Base-by-base conservation (phyloP, 2,797 vertebrate genomes). In the Arnoldichthys spilopterus region DNA sequence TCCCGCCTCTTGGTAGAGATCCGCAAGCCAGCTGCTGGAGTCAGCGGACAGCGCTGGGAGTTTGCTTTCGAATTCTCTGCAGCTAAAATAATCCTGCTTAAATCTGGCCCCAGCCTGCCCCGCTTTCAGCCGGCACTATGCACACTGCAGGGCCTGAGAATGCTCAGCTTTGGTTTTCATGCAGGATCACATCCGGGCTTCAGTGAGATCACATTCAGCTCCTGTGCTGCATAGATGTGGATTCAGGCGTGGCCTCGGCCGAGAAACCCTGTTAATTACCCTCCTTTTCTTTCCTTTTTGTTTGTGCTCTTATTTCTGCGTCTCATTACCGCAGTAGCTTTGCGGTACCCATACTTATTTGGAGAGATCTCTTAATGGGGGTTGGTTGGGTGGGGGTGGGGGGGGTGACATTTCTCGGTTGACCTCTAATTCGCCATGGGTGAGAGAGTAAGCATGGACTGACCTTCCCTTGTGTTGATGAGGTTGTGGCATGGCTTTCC, bases 51-150 rank as follows among this genome's bases (percentile, higher is more conserved):
- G 79, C 51, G 62, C 45, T 47, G 45, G 69, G 70, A 74, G 81
- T 86, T 86, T 81, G 79, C 71, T 81, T 82, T 86, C 72, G 77
- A 80, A 77, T 84, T 77, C 51, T 63, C 71, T 15, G 75, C 61
- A 56, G 72, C 58, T 70, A 47, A 56, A 77, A 74, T 81, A 79
- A 83, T 85, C 81, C 66, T 32, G 30, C 80, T 80, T 85, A 82
- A 82, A 86, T 81, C 83, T 83, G 79, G 75, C 82, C 74, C 53
- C 13, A 63, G 68, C 26, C 56, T 20, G 58, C 34, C 24, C 32
- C 26, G 8, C 43, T 68, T 16, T 51, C 28, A 68, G 63, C 18
- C 51, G 4, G 63, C 37, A 30, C 61, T 75, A 49, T 30, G 28
- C 47, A 32, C 34, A 61, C n/a, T 67, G 28, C 28, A 61, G 15